Percentiles rank a stretch among this genome's conserved stretches.
These are phyloP conservation scores for Subanguina moxae DNA, from an alignment of 1,140 invertebrate species.

Conservation along the genomic window DNA sequence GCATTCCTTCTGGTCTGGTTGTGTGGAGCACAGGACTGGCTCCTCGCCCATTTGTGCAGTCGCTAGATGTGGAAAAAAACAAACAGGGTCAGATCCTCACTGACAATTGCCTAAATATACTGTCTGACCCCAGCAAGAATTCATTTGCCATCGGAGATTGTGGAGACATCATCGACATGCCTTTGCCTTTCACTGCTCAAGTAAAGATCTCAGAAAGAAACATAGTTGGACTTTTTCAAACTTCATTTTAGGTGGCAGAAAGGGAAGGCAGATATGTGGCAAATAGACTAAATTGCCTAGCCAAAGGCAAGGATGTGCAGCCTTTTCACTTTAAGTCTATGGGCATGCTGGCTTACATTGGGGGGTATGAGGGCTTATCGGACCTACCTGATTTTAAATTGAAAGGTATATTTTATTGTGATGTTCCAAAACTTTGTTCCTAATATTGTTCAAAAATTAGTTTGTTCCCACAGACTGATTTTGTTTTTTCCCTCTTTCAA, in stretches of 20 bases:
- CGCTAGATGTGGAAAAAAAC: constrained; percentile 56
- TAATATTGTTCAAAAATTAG: too few relatives aligned
- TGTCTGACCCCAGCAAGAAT: constrained; percentile 40
- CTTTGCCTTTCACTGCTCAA: constrained; percentile 61
- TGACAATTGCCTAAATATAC: constrained; percentile 52
- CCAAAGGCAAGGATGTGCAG: constrained; percentile 14
- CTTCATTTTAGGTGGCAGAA: constrained; percentile 56
- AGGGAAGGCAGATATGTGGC: constrained; percentile 60
- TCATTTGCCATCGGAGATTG: constrained; percentile 60
- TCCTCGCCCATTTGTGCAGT: constrained; percentile 56
- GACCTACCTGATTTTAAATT: constrained; percentile 60
- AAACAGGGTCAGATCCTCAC: constrained; percentile 59
- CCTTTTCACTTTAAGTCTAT: constrained; percentile 59
- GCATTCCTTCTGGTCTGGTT: constrained; percentile 61
- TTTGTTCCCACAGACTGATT: too few relatives aligned
- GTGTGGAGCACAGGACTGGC: constrained; percentile 62
- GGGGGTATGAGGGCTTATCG: constrained; percentile 59
- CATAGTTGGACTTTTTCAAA: background rate
- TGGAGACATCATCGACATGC: constrained; percentile 51
- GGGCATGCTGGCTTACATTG: constrained; percentile 62
- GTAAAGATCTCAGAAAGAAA: background rate
- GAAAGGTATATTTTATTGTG: constrained; percentile 38
- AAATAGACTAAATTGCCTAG: constrained; percentile 48
- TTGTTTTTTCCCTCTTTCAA: too few relatives aligned
- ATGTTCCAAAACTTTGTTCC: background rate